These are phyloP conservation scores for Graphium colonna DNA, from an alignment of 2,888 invertebrate species.

Conservation along the genomic window DNA sequence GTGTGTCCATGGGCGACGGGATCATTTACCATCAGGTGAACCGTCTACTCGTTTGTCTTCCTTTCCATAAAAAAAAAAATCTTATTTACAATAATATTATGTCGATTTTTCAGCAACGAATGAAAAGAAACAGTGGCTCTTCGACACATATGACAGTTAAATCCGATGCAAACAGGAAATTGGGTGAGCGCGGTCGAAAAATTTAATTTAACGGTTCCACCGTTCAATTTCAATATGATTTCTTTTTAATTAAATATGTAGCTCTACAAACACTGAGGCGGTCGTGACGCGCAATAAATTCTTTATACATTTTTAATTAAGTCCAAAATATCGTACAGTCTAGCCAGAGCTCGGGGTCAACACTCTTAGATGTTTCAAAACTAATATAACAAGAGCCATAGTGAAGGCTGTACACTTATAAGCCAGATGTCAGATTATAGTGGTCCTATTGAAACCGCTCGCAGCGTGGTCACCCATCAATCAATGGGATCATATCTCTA, in stretches of 20 bases:
- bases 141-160: constrained; percentile 11
- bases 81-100: too few relatives aligned
- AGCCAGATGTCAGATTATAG: constrained; percentile 30
- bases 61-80: too few relatives aligned
- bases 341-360: constrained; percentile 65
- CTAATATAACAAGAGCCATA: constrained; percentile 48
- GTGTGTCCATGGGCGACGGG: too few relatives aligned
- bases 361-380: constrained; percentile 55
- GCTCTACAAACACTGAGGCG: constrained; percentile 57
- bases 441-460: constrained; percentile 48
- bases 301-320: constrained; percentile 75
- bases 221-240: constrained; percentile 29
- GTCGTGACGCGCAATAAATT: constrained; percentile 62
- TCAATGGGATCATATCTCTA: constrained; percentile 75
- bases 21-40: too few relatives aligned
- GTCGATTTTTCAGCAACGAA: constrained; percentile 3
- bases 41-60: too few relatives aligned
- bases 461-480: constrained; percentile 77
- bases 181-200: constrained; percentile 32
- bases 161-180: constrained; percentile 58
- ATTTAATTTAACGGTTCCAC: constrained; percentile 24
- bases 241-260: constrained; percentile 43
- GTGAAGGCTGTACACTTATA: neutral
- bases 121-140: constrained; percentile 27
- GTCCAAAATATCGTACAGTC: constrained; percentile 64